A percentile compares a stretch with the other conserved stretches of the same genome.
phyloP scores from a whole-genome alignment of 1,140 invertebrate species.

The Drosophila pectinifera region DNA sequence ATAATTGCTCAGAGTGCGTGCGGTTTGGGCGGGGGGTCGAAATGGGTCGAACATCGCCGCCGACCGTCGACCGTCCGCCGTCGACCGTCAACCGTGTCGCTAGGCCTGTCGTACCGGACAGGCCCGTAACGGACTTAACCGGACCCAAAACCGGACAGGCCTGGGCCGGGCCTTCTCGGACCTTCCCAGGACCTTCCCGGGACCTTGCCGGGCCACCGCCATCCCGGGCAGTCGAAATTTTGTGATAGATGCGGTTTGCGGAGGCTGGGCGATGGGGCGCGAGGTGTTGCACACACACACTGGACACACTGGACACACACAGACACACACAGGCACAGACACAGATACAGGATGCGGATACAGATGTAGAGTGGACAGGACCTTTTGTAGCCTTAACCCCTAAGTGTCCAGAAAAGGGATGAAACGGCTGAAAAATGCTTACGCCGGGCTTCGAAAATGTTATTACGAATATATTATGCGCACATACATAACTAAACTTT shows the following conservation, averaged over 20 bases:
- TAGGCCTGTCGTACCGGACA: constrained; percentile 69
- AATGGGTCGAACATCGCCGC: constrained; percentile 44
- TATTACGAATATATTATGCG: constrained; percentile 80
- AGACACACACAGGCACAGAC: constrained; percentile 23
- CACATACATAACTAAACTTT: constrained; percentile 46
- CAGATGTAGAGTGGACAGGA: constrained; percentile 44
- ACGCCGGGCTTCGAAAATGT: constrained; percentile 79
- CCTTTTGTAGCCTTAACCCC: constrained; percentile 61
- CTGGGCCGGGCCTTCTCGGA: constrained; percentile 20
- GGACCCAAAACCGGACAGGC: constrained; percentile 54
- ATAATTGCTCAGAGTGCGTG: constrained; percentile 82
- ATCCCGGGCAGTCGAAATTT: constrained; percentile 68
- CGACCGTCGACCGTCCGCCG: constrained; percentile 27
- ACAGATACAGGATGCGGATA: constrained; percentile 30
- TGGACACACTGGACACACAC: background rate
- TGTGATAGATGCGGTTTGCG: constrained; percentile 81
- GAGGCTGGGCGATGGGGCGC: constrained; percentile 73
- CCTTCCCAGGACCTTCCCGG: constrained; percentile 32
- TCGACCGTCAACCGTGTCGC: constrained; percentile 64
- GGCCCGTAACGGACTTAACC: constrained; percentile 40
- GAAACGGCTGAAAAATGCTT: constrained; percentile 82
- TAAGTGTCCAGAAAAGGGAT: constrained; percentile 84
- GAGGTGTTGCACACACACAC: constrained; percentile 67
- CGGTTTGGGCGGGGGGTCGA: constrained; percentile 71
- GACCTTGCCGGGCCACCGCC: constrained; percentile 38